Percentiles rank a stretch among this genome's conserved stretches.
Evolutionary conservation across 2,888 invertebrate genomes (phyloP).

Genomic region (Ormyrus rosae): DNA sequence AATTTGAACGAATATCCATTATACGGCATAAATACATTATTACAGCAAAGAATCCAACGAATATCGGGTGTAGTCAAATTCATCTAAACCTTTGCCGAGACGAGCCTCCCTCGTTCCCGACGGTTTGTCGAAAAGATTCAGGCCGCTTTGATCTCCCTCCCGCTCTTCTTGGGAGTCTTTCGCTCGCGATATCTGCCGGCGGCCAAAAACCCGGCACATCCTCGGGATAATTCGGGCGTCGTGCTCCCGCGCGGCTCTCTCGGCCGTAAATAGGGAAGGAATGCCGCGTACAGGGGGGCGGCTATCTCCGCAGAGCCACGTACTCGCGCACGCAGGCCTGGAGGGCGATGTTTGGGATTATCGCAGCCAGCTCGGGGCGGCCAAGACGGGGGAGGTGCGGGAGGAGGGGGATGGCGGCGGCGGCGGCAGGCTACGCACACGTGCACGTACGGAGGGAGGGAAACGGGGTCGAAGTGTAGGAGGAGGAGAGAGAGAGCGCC

Average conservation of each 20-base stretch:
- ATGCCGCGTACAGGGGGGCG: neutral
- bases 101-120: no score
- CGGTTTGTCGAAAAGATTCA: no score
- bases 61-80: no score
- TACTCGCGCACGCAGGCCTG: no score
- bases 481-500: conserved; percentile 10
- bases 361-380: conserved; percentile 20
- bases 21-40: no score
- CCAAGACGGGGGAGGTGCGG: conserved; percentile 13
- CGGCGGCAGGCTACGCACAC: neutral
- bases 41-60: no score
- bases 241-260: neutral
- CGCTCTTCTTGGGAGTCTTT: neutral
- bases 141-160: neutral
- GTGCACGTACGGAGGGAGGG: neutral
- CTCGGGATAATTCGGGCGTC: neutral
- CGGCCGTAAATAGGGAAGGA: neutral
- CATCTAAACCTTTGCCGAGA: no score
- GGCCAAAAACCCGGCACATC: no score
- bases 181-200: no score
- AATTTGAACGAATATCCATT: no score
- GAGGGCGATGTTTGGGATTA: conserved; percentile 43
- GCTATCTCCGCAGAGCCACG: no score
- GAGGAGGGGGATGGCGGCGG: neutral
- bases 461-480: neutral